Evolutionary conservation across 2,888 invertebrate species (phyloP), one percentile per base, ranked within the genome.

Genomic region (Oscheius sp.): DNA sequence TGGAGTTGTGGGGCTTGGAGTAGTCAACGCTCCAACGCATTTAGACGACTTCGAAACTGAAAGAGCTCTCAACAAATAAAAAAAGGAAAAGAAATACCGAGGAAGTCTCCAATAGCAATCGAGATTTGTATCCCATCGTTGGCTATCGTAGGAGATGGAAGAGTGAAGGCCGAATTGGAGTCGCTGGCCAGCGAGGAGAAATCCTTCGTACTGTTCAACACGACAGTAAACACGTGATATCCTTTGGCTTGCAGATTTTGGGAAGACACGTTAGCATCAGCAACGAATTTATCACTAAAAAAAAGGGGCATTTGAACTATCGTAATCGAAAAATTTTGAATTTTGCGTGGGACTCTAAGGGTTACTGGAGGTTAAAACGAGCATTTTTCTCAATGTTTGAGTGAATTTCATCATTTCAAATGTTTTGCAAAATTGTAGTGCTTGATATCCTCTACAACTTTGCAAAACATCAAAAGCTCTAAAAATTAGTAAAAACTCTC

Each of bases 161-260:
- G 39, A 8, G 39, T 39, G 29, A 42, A 58, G n/a, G 27, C 39
- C 4, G 58, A 58, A 6, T 25, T 23, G 39, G 39, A 12, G 42
- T 58, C 58, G 17, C 27, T 42, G 29, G 58, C 58, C 12, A 58
- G 39, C 6, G 17, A 23, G 39, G 58, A 39, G 37, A 58, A 58
- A 17, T 58, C 42, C 2, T 29, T 45, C 6, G 58, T 58, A 15
- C 29, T 42, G 39, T 58, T 58, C 42, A 58, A 27, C 10, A 25
- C 58, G 10, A 58, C 58, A 12, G 58, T 58, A 25, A 58, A 58
- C 6, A 58, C 39, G 25, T 58, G 58, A 29, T 58, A 58, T 8
- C 58, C 58, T 15, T 23, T 27, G 5, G 20, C 31, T 58, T 39
- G 39, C 10, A 58, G 39, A 4, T 23, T 15, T 27, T 39, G 25